Evolutionary conservation across 2,113 vertebrate species (phyloP).

Genomic region (Colinus virginianus): DNA sequence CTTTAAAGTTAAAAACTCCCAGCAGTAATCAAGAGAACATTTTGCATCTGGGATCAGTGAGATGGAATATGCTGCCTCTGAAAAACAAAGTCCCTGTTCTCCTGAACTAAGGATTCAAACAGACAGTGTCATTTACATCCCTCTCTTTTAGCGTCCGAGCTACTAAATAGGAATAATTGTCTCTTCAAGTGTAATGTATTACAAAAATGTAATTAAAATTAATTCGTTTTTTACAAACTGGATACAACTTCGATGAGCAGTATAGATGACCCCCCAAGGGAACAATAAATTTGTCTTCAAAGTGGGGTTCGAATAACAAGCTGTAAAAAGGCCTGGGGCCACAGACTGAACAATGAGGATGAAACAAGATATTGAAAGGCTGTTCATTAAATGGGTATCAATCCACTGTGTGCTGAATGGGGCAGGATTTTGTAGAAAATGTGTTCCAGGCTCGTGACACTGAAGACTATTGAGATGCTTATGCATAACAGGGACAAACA

Average conservation of each 20-base stretch:
- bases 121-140: background rate
- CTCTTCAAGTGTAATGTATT: background rate
- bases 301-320: background rate
- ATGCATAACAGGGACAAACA: background rate
- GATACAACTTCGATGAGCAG: background rate
- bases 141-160: background rate
- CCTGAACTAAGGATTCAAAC: background rate
- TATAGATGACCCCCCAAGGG: background rate
- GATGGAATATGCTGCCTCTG: background rate
- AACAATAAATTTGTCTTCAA: constrained; percentile 10
- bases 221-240: background rate
- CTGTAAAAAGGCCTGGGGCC: constrained; percentile 32
- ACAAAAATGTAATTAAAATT: background rate
- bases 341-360: background rate
- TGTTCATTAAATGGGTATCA: background rate
- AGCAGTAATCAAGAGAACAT: background rate
- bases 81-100: background rate
- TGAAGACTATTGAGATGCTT: background rate
- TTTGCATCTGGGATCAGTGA: fast-evolving
- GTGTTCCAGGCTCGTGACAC: background rate
- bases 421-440: constrained; percentile 2
- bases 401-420: fast-evolving
- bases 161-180: background rate
- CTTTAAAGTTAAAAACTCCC: background rate
- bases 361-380: constrained; percentile 1